A percentile compares a stretch with the other conserved stretches of the same genome.
Conservation (phyloP, 1,140 invertebrate genomes). For the Papilio helenus region DNA sequence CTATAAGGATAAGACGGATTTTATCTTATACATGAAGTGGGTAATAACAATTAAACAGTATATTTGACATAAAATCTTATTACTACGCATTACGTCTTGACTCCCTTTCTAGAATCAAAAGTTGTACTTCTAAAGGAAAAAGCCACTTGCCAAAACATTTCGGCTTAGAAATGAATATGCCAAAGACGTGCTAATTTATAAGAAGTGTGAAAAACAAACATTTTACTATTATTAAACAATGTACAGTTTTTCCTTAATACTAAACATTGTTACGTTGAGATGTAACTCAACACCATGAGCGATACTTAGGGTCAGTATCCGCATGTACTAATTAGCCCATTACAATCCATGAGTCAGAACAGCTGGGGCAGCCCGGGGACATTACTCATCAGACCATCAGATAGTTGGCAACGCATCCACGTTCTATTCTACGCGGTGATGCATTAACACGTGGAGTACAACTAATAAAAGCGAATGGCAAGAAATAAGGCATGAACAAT, state of each 20-base stretch:
- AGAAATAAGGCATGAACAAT: background rate
- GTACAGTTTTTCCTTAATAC: background rate
- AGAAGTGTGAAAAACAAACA: no score
- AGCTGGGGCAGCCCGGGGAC: slow-evolving; percentile 24
- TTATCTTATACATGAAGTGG: background rate
- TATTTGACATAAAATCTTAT: background rate
- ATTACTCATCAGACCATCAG: slow-evolving; percentile 22
- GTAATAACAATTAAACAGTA: background rate
- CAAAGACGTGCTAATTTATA: no score
- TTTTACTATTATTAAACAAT: no score
- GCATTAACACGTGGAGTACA: slow-evolving; percentile 12
- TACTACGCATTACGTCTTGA: background rate
- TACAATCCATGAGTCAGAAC: slow-evolving; percentile 20
- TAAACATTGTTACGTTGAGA: background rate
- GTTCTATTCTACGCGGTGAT: slow-evolving; percentile 27
- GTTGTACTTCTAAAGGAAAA: no score
- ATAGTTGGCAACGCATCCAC: slow-evolving; percentile 24
- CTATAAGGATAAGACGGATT: background rate
- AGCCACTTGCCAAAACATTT: no score
- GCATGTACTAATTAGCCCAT: slow-evolving; percentile 30
- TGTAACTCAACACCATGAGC: background rate
- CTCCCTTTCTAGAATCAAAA: no score
- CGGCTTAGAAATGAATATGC: no score
- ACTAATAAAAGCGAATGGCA: background rate
- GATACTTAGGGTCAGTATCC: slow-evolving; percentile 11